Evolutionary conservation across 2,113 vertebrate genomes (phyloP).

Genomic region (Alouatta palliata): DNA sequence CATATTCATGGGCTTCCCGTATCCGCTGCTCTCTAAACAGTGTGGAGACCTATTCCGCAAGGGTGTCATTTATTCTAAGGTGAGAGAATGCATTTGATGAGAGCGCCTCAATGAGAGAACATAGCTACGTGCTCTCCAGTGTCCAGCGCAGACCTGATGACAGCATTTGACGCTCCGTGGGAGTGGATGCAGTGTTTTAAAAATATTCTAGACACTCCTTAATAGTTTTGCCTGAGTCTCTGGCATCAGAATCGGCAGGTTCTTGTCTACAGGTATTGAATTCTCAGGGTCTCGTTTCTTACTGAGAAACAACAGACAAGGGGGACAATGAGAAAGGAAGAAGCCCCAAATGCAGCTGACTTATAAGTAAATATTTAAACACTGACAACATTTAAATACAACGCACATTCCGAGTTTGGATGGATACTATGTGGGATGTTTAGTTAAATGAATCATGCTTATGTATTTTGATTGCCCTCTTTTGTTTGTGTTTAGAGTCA

Average conservation of each 20-base stretch:
- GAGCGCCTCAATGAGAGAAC: background rate
- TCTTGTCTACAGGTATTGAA: background rate
- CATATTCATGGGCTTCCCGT: background rate
- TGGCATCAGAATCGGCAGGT: background rate
- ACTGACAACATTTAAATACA: no score
- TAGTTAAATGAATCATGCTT: background rate
- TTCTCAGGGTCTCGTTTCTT: background rate
- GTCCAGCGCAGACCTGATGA: background rate
- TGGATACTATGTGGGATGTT: background rate
- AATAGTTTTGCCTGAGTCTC: background rate
- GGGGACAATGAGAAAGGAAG: background rate
- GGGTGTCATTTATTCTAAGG: background rate
- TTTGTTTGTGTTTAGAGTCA: background rate
- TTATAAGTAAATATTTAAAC: background rate
- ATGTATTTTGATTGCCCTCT: background rate
- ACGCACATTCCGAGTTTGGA: background rate
- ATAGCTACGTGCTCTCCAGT: background rate
- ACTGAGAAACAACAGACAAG: background rate
- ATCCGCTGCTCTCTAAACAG: background rate
- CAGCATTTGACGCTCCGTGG: background rate
- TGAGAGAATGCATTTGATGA: slow-evolving; percentile 11
- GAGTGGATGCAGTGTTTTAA: background rate
- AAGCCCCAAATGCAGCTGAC: background rate
- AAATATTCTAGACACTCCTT: background rate
- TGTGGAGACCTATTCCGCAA: background rate